phyloP scores from a whole-genome alignment of 1,140 invertebrate species.

The Eriocheir sinensis region DNA sequence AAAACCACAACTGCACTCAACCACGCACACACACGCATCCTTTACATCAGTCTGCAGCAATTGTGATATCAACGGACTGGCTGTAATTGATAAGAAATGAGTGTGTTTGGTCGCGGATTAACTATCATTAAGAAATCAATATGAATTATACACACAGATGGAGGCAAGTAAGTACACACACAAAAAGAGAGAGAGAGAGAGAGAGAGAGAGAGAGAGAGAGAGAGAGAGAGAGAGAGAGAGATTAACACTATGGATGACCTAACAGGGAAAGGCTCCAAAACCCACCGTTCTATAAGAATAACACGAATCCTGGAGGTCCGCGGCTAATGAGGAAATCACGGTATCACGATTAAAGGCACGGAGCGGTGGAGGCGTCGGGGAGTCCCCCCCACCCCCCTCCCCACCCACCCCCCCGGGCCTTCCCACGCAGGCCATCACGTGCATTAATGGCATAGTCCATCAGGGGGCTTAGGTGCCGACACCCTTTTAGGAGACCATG shows the following conservation, averaged over 20 bases:
- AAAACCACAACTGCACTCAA: no score
- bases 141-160: not conserved
- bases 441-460: not conserved
- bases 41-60: no score
- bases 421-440: not conserved
- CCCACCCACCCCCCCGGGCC: no score
- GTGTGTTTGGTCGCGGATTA: conserved; percentile 3
- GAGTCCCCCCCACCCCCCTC: not conserved
- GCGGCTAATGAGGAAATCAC: not conserved
- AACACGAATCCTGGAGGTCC: not conserved
- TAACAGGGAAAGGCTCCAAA: no score
- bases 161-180: no score
- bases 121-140: not conserved
- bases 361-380: not conserved
- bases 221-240: no score
- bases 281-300: not conserved
- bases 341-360: not conserved
- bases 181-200: no score
- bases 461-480: not conserved
- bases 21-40: no score
- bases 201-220: no score
- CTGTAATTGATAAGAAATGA: no score
- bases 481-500: not conserved
- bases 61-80: no score
- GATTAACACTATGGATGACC: no score